Evolutionary conservation across 2,797 vertebrate species (phyloP).

Genomic region (Anableps anableps): DNA sequence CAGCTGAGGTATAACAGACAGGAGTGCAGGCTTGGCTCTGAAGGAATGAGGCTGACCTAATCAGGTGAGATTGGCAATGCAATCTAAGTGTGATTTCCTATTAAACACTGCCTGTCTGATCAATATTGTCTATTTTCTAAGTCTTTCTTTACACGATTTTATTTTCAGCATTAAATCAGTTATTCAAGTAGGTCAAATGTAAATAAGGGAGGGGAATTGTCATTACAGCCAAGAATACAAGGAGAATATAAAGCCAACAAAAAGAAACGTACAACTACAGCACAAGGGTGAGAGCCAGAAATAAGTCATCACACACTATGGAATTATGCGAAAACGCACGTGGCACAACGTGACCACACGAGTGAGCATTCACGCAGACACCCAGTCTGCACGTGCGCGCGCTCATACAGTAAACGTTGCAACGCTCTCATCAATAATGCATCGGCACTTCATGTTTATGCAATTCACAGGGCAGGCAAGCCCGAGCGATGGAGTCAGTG

Average conservation of each 20-base stretch:
- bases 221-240: slow-evolving; percentile 6
- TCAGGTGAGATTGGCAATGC: slow-evolving; percentile 65
- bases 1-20: slow-evolving; percentile 27
- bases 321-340: slow-evolving; percentile 29
- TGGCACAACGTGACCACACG: slow-evolving; percentile 32
- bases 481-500: slow-evolving; percentile 68
- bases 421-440: slow-evolving; percentile 91
- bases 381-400: slow-evolving; percentile 26
- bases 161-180: background rate
- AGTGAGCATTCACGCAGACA: slow-evolving; percentile 15
- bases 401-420: slow-evolving; percentile 69
- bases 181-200: background rate
- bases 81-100: slow-evolving; percentile 63
- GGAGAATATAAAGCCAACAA: background rate
- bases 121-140: slow-evolving; percentile 6
- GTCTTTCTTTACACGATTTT: slow-evolving; percentile 7
- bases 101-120: slow-evolving; percentile 71
- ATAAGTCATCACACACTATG: slow-evolving; percentile 33
- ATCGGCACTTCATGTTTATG: slow-evolving; percentile 89
- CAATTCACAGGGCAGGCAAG: slow-evolving; percentile 82
- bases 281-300: slow-evolving; percentile 15
- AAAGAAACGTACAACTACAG: slow-evolving; percentile 5
- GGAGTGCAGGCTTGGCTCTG: slow-evolving; percentile 33
- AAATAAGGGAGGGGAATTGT: slow-evolving; percentile 5
- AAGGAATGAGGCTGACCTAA: slow-evolving; percentile 62